Evolutionary conservation across 2,797 vertebrate genomes (phyloP), one percentile per base, ranked within the genome.

Genomic region (Poecilia picta): DNA sequence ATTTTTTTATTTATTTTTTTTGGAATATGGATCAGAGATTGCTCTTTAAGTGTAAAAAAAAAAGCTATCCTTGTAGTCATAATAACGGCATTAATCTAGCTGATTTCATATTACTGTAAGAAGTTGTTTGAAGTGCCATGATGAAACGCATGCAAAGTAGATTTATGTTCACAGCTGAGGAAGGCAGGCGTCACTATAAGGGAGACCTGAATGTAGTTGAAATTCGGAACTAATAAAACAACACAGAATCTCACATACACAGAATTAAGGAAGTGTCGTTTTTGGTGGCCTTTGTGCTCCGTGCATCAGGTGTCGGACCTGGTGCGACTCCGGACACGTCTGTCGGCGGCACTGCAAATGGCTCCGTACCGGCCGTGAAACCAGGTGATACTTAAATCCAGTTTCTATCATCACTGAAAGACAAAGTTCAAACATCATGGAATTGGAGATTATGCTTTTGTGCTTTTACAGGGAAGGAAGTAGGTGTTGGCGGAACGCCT

Each of bases 381-480:
- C 90, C 92, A 92, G 91, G 95, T 96, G 83, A 73, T 64, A 43
- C 31, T 28, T 39, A 0, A 68, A 10, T 23, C 3, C 1, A 31
- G 4, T 43, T 25, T 75, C 16, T 41, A 8, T 74, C 78, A 64
- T 73, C 18, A n/a, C 2, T 8, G 10, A 72, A 39, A 1, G 55
- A 1, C 0, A 1, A 15, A 75, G 25, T 79, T 47, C 31, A 12
- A 28, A n/a, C 0, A 0, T 57, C 46, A 49, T 75, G 5, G 16
- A 36, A 70, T 72, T 7, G 39, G 2, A 76, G 11, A 55, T 76
- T 1, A 79, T 70, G 2, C 39, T 76, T 41, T 36, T 23, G 75
- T 91, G 28, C 49, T 80, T 84, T 85, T 78, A 83, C 91, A 96
- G 95, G 75, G 72, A 94, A 90, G 82, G 92, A 88, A 43, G 33